Conservation (phyloP, 1,140 invertebrate species). For the Diuraphis noxia region DNA sequence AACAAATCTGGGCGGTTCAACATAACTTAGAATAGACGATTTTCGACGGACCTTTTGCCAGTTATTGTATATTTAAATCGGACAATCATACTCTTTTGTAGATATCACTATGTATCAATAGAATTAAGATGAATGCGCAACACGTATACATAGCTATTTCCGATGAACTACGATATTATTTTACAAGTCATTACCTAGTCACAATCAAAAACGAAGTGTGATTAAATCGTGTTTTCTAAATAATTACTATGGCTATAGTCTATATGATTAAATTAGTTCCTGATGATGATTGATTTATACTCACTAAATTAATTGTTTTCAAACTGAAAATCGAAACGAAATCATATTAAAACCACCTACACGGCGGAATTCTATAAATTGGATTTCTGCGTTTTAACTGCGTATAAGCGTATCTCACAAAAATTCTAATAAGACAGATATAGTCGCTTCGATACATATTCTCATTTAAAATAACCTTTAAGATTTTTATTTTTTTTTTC, state of each 20-base stretch:
- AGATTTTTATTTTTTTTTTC: neutral
- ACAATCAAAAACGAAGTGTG: neutral
- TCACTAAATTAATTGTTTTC: neutral
- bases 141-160: neutral
- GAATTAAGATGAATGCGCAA: neutral
- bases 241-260: neutral
- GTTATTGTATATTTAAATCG: neutral
- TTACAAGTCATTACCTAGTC: neutral
- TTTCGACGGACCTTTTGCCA: neutral
- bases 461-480: neutral
- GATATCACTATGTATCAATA: neutral
- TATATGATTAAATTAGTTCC: neutral
- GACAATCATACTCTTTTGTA: neutral
- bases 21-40: neutral
- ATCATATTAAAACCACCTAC: neutral
- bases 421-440: neutral
- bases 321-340: neutral
- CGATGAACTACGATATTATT: neutral
- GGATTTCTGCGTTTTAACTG: neutral
- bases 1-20: neutral
- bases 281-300: neutral
- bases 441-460: neutral
- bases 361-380: neutral
- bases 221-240: neutral
- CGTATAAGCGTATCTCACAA: neutral